Conservation (phyloP, 1,140 invertebrate species). For the Drosophila equinoxialis region DNA sequence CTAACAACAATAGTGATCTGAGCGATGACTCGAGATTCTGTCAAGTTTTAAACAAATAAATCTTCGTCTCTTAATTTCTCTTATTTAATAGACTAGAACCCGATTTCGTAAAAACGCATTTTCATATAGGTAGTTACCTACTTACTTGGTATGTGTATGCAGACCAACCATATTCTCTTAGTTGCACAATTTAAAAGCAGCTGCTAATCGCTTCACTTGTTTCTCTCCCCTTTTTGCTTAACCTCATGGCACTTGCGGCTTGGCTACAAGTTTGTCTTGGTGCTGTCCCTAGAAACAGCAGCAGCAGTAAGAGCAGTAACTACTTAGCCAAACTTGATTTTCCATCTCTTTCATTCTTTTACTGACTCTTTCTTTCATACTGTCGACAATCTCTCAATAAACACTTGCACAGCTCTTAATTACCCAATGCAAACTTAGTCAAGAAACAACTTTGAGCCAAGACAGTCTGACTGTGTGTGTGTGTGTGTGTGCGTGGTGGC, state of each 20-base stretch:
- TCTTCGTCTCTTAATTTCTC: too few species aligned
- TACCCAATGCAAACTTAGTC: constrained; percentile 78
- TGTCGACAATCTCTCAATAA: constrained; percentile 66
- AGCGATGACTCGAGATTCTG: too few species aligned
- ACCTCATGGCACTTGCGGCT: constrained; percentile 40
- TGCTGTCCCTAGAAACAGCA: constrained; percentile 21
- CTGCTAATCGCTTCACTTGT: constrained; percentile 37
- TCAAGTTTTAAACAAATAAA: too few species aligned
- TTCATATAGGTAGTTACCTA: not conserved
- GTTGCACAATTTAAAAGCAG: constrained; percentile 27
- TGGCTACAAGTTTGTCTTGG: constrained; percentile 32
- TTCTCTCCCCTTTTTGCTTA: constrained; percentile 10
- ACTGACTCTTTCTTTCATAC: constrained; percentile 2
- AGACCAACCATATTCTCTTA: not conserved
- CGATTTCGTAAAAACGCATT: too few species aligned
- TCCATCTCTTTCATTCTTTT: not conserved
- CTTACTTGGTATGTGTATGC: not conserved
- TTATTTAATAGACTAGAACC: too few species aligned
- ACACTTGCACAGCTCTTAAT: constrained; percentile 80
- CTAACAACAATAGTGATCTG: too few species aligned
- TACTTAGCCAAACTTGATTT: constrained; percentile 35
- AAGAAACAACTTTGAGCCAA: constrained; percentile 55
- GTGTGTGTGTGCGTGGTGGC: constrained; percentile 17
- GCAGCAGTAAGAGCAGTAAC: constrained; percentile 43
- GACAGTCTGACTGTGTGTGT: constrained; percentile 26